Base-by-base conservation (phyloP, 92 coral and sea anemone genomes). In the Diadumene lineata region DNA sequence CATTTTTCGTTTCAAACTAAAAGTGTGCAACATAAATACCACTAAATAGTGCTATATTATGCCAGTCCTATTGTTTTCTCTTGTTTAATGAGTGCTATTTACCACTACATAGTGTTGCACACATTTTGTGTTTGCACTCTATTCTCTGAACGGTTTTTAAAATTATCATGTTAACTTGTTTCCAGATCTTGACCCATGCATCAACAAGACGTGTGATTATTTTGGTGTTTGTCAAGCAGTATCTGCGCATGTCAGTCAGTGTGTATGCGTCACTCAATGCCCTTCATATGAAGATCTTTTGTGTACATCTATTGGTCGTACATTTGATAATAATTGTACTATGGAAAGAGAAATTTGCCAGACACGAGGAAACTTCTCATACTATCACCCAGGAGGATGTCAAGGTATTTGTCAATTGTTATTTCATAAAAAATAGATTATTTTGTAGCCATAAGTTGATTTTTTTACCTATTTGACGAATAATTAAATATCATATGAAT, bases 241-340 rank as follows among this genome's bases (percentile, higher is more conserved):
- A 27, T 51, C 84, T 0, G 31, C 73, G 6, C 27, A 55, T 44
- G 79, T 69, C 32, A 70, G 72, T 31, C 84, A 66, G 73, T 80
- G 84, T 80, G 74, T 80, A 27, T 80, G 84, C 50, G 21, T 61
- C 19, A 51, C 60, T 15, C 34, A 72, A 11, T 80, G 84, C 31
- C 84, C 84, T 4, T 16, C 79, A 2, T 71, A 80, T 34, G 64
- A 80, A 64, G 79, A 72, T 29, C 78, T 66, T 8, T 73, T 80
- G 16, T 80, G 84, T 31, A 72, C 84, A 22, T 70, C 79, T 27
- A 80, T 60, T 33, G 84, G 84, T n/a, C 78, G 63, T 30, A 80
- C 84, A 17, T 80, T 62, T 55, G 79, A 72, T 22, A 80, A 80
- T 73, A 57, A 61, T 60, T 80, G 84, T n/a, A 21, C 57, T 28